These are phyloP conservation scores for Lateolabrax maculatus DNA, from an alignment of 2,797 vertebrate species.

Conservation along the genomic window DNA sequence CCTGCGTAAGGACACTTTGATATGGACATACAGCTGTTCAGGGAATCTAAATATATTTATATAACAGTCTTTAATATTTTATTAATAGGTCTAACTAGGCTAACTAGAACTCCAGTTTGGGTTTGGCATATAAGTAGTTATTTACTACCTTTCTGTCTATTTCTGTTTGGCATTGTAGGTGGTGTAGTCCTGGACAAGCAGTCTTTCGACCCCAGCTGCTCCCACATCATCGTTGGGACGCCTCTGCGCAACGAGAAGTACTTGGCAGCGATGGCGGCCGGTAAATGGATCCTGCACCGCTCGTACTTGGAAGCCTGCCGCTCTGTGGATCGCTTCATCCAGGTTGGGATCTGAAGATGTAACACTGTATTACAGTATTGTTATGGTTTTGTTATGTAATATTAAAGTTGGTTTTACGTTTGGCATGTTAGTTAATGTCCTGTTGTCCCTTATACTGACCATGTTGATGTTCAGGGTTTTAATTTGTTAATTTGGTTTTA, in stretches of 20 bases:
- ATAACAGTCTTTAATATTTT: neutral
- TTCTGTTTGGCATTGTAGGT: constrained; percentile 79
- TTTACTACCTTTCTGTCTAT: neutral
- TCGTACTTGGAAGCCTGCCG: constrained; percentile 96
- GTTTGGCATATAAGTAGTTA: neutral
- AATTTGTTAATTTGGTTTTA: too few relatives aligned
- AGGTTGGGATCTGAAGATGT: constrained; percentile 77
- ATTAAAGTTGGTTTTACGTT: neutral
- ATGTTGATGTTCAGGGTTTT: neutral
- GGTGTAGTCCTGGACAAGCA: constrained; percentile 95
- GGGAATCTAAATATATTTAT: neutral
- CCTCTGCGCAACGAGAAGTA: constrained; percentile 98
- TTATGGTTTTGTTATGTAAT: neutral
- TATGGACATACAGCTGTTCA: neutral
- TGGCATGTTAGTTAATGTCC: neutral
- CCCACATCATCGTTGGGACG: constrained; percentile 96
- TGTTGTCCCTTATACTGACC: neutral
- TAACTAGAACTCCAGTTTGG: neutral
- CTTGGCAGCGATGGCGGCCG: constrained; percentile 96
- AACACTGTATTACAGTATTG: neutral
- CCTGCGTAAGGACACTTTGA: neutral
- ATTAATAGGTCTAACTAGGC: neutral
- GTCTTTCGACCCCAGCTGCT: constrained; percentile 94
- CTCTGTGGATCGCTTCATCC: constrained; percentile 87
- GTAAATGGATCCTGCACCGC: constrained; percentile 98